phyloP scores from a whole-genome alignment of 2,888 invertebrate genomes.

The Zootermopsis nevadensis region DNA sequence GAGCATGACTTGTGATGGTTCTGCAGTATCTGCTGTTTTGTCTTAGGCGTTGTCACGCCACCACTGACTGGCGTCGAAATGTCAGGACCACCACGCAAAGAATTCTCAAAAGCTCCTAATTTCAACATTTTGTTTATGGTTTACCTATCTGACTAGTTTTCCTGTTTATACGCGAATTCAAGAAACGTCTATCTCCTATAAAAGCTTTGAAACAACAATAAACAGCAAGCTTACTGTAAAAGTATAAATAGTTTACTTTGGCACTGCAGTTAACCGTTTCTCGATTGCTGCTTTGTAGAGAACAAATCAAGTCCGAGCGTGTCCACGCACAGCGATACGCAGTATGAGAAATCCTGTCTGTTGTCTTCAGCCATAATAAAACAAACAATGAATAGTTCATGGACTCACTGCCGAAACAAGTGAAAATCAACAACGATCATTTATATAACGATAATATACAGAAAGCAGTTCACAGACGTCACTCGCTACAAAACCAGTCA shows the following conservation, averaged over 20 bases:
- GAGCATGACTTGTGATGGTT: slow-evolving; percentile 78
- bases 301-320: neutral
- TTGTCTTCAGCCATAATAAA: neutral
- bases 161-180: no score
- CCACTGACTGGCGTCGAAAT: slow-evolving; percentile 25
- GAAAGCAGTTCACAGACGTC: no score
- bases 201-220: no score
- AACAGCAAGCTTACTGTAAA: neutral
- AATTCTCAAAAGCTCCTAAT: slow-evolving; percentile 54
- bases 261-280: neutral
- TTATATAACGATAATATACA: no score
- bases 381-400: neutral
- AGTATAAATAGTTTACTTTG: slow-evolving; percentile 8
- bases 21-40: slow-evolving; percentile 41
- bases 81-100: slow-evolving; percentile 53
- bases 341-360: neutral
- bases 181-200: no score
- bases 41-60: neutral
- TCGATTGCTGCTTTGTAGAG: neutral
- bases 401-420: neutral
- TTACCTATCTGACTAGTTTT: slow-evolving; percentile 1
- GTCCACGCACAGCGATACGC: neutral
- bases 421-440: no score
- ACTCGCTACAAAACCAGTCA: no score
- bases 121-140: slow-evolving; percentile 46